Percentiles rank a stretch among this genome's conserved stretches.
These are phyloP conservation scores for Siderastrea radians DNA, from an alignment of 92 coral and sea anemone species.

Conservation along the genomic window DNA sequence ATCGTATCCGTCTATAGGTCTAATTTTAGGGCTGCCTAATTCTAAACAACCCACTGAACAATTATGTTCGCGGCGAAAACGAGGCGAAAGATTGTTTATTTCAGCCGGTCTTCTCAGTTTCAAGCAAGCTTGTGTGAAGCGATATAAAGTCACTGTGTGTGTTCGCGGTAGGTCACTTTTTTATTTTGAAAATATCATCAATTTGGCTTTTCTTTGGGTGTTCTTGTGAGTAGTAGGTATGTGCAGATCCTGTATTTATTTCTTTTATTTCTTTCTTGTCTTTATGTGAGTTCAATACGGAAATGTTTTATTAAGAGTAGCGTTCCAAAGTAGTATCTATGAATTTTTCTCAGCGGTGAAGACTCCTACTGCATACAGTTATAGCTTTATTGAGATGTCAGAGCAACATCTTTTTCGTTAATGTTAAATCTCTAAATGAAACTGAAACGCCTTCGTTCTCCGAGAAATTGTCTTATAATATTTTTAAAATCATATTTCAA, in stretches of 20 bases:
- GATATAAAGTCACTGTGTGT: neutral
- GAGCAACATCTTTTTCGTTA: neutral
- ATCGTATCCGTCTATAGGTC: conserved; percentile 12
- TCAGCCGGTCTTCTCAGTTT: conserved; percentile 12
- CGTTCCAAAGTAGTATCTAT: neutral
- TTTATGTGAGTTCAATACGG: neutral
- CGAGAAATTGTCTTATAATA: neutral
- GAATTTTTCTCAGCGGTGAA: neutral
- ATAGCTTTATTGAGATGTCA: neutral
- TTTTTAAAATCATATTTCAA: neutral
- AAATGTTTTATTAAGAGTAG: neutral
- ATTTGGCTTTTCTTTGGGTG: neutral
- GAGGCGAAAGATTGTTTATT: conserved; percentile 11
- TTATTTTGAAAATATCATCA: conserved; percentile 10
- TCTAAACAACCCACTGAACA: conserved; percentile 27
- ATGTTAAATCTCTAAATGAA: neutral
- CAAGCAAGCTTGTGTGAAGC: neutral
- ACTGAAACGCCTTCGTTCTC: neutral
- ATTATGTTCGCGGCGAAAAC: conserved; percentile 9
- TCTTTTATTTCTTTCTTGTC: neutral
- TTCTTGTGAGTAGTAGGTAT: conserved; percentile 20
- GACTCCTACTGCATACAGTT: neutral
- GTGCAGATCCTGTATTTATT: neutral
- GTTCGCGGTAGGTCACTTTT: neutral
- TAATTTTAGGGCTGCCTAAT: neutral